Evolutionary conservation across 2,888 invertebrate genomes (phyloP), one percentile per base, ranked within the genome.

Genomic region (Frankliniella fusca): DNA sequence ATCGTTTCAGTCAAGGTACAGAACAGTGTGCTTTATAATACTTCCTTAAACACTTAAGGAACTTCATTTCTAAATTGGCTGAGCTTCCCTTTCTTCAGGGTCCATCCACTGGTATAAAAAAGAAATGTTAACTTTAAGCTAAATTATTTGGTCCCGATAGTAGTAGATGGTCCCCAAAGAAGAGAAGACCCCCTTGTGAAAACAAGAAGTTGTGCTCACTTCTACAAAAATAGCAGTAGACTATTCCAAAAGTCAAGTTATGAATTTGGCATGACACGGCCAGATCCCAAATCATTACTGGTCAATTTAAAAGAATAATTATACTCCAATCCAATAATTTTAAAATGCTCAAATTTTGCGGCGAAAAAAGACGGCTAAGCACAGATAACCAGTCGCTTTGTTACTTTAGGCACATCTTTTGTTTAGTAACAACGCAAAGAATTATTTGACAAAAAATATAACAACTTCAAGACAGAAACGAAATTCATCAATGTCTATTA

Each of bases 1-100:
- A 23, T 76, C 12, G 12, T 76, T 76, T 76, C 70, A 76, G 70
- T 76, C 70, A 76, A 76, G 70, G 70, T 76, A 27, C 70, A 76
- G 70, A 27, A 76, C 23, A 76, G 27, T 23, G 70, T 76, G 70
- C 70, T 27, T 11, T 76, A 11, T 76, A 20, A 20, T 15, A 54
- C 18, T 54, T 54, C 15, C 38, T 38, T 38, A 38, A 38, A 2
- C 38, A 5, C 18, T 54, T 54, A 20, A 54, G 54, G 54, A 20
- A 20, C 54, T 54, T 15, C 12, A 5, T 0, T 20, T 11, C 54
- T 54, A 54, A 15, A 1, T 5, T 20, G 54, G 54, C 54, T 23
- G 70, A 76, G 27, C 12, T 27, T 27, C 23, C 27, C 70, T 9
- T 23, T 76, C 70, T 76, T 76, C 27, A 23, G 70, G 27, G 23